These are phyloP conservation scores for Elysia crispata DNA, from an alignment of 2,888 invertebrate genomes.

Conservation along the genomic window DNA sequence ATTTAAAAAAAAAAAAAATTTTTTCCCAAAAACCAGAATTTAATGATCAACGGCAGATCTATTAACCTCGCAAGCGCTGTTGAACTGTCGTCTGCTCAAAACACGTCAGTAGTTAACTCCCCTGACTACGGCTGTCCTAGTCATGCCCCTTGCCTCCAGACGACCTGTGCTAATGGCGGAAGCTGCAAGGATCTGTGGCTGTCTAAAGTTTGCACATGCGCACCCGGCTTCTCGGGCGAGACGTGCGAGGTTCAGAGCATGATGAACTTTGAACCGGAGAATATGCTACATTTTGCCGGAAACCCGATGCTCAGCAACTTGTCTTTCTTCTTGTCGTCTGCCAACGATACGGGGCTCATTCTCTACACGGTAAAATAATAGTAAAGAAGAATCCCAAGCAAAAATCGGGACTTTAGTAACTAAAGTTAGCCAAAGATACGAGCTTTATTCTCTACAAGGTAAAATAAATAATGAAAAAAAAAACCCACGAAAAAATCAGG, in stretches of 20 bases:
- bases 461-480: no score
- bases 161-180: slow-evolving; percentile 69
- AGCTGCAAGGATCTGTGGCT: slow-evolving; percentile 71
- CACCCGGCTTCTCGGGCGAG: slow-evolving; percentile 62
- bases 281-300: slow-evolving; percentile 65
- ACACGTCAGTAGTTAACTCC: slow-evolving; percentile 66
- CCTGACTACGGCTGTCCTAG: slow-evolving; percentile 88
- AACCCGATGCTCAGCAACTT: slow-evolving; percentile 55
- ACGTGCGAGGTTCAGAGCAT: slow-evolving; percentile 61
- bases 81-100: slow-evolving; percentile 1
- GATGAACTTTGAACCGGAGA: slow-evolving; percentile 61
- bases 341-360: slow-evolving; percentile 60
- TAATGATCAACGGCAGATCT: slow-evolving; percentile 59
- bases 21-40: slow-evolving; percentile 57
- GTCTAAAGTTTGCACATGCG: slow-evolving; percentile 63
- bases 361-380: slow-evolving; percentile 70
- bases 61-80: slow-evolving; percentile 57
- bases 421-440: no score
- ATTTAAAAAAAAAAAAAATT: no score
- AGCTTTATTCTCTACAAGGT: no score
- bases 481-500: no score
- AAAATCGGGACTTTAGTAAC: no score
- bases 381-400: no score
- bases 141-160: slow-evolving; percentile 93
- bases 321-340: slow-evolving; percentile 60